A percentile compares a stretch with the other conserved stretches of the same genome.
Conservation (phyloP, 1,140 invertebrate species). For the Microplitis demolitor region DNA sequence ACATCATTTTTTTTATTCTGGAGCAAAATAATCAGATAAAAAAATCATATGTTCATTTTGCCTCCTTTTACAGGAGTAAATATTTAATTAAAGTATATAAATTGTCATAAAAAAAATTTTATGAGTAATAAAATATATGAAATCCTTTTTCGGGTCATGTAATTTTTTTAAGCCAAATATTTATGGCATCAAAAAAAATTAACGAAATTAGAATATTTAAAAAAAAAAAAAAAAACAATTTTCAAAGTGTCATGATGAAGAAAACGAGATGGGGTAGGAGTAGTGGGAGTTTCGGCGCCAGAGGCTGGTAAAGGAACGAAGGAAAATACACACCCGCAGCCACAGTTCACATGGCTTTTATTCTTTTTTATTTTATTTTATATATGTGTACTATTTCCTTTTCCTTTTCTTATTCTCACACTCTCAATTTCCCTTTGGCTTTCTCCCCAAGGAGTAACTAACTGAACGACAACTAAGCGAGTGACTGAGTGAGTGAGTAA, state of each 20-base stretch:
- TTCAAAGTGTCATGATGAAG: neutral
- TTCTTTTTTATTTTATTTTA: slow-evolving; percentile 3
- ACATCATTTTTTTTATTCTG: no score
- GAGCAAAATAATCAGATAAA: no score
- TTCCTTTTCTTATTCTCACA: slow-evolving; percentile 5
- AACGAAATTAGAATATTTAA: neutral
- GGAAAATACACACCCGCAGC: neutral
- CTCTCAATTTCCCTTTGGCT: slow-evolving; percentile 8
- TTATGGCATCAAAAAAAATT: no score
- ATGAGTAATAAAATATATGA: no score
- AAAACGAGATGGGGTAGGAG: neutral
- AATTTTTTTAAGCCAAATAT: no score
- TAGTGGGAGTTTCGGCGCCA: slow-evolving; percentile 6
- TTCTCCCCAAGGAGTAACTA: slow-evolving; percentile 55
- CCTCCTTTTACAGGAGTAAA: no score
- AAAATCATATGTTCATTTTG: no score
- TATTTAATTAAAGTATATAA: no score
- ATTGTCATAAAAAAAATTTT: no score
- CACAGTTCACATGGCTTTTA: neutral
- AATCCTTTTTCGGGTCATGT: no score
- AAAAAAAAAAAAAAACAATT: neutral
- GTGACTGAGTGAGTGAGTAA: no score
- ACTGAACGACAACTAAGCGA: slow-evolving; percentile 51
- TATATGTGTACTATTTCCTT: neutral
- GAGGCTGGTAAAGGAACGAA: slow-evolving; percentile 10